phyloP scores from a whole-genome alignment of 92 coral and sea anemone species.

The Siderastrea siderea region DNA sequence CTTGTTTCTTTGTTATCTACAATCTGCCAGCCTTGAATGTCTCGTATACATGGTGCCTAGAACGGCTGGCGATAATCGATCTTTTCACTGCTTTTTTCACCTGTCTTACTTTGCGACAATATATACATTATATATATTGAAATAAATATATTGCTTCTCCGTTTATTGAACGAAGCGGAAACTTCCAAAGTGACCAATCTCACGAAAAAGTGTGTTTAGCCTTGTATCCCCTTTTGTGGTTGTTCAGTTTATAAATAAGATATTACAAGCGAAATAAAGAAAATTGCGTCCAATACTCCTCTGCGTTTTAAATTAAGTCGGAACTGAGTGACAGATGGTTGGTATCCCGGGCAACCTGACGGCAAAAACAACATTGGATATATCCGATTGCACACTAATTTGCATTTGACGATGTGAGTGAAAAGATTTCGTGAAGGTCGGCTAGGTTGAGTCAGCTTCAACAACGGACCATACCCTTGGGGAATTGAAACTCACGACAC shows the following conservation, averaged over 20 bases:
- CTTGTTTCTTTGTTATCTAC: neutral
- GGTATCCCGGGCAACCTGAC: constrained; percentile 27
- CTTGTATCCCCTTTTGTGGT: constrained; percentile 2
- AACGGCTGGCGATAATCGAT: constrained; percentile 8
- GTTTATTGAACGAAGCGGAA: constrained; percentile 22
- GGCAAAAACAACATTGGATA: constrained; percentile 52
- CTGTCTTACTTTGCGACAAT: constrained; percentile 13
- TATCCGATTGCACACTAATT: constrained; percentile 53
- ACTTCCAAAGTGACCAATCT: constrained; percentile 12
- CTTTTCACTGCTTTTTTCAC: neutral
- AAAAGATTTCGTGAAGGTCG: constrained; percentile 8
- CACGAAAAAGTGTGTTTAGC: constrained; percentile 24
- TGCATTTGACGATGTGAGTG: constrained; percentile 25
- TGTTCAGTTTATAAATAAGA: constrained; percentile 4
- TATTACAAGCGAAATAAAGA: constrained; percentile 2
- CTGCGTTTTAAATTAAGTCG: constrained; percentile 7
- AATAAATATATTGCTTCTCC: neutral
- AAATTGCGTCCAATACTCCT: neutral
- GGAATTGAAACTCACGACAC: neutral
- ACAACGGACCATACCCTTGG: neutral
- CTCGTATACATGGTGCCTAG: neutral
- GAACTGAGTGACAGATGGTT: constrained; percentile 15
- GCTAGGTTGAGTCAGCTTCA: neutral
- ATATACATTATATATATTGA: neutral
- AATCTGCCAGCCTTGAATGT: neutral